phyloP scores from a whole-genome alignment of 1,140 invertebrate species.

The Tetramorium simillimum region DNA sequence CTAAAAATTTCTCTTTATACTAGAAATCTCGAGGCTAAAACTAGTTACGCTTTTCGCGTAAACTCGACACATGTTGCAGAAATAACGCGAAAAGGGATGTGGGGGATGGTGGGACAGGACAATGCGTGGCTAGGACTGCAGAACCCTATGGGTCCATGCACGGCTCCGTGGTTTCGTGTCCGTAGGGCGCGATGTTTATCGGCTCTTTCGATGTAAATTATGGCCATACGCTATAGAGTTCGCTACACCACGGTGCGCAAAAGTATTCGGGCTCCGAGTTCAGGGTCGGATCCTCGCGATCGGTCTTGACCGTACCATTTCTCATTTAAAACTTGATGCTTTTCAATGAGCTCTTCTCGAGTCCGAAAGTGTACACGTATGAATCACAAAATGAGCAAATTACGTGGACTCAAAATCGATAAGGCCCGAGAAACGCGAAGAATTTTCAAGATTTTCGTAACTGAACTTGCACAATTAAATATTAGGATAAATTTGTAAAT shows the following conservation, averaged over 20 bases:
- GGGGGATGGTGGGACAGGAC: slow-evolving; percentile 64
- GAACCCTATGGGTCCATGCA: slow-evolving; percentile 65
- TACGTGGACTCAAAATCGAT: background rate
- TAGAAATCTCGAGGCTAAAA: background rate
- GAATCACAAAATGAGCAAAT: background rate
- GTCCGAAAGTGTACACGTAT: background rate
- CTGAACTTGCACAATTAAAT: background rate
- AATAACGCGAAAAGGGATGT: slow-evolving; percentile 22
- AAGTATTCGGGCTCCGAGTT: slow-evolving; percentile 35
- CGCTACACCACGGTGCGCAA: slow-evolving; percentile 28
- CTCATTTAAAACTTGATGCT: background rate
- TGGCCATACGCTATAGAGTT: slow-evolving; percentile 72
- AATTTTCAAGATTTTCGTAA: background rate
- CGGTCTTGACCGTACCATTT: background rate
- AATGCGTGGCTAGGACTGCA: slow-evolving; percentile 73
- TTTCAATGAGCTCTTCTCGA: background rate
- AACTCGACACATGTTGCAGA: background rate
- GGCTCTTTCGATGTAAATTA: slow-evolving; percentile 83
- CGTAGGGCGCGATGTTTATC: slow-evolving; percentile 82
- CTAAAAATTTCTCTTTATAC: background rate
- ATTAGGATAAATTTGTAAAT: slow-evolving; percentile 6
- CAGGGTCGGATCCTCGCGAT: slow-evolving; percentile 28
- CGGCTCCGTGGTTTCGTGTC: slow-evolving; percentile 75
- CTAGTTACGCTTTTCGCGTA: slow-evolving; percentile 8
- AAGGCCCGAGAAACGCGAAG: background rate